Conservation (phyloP, 2,113 vertebrate species). For the Pterocles gutturalis region DNA sequence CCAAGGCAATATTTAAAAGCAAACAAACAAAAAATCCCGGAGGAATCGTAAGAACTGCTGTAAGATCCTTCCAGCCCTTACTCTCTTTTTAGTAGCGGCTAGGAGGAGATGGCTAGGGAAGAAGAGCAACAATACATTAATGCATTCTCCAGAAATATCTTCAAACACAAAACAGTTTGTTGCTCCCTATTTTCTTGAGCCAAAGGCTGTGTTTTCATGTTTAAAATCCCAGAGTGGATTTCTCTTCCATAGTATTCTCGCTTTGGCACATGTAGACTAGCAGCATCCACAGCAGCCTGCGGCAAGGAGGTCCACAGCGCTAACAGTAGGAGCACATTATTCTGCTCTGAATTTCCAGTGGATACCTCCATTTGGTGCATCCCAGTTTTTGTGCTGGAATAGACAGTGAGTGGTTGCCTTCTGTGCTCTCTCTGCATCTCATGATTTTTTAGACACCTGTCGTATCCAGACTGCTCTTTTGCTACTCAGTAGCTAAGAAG, state of each 20-base stretch:
- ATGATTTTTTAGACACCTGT: not conserved
- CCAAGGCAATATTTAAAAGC: not conserved
- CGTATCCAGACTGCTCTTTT: not conserved
- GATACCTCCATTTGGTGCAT: not conserved
- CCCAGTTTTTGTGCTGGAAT: not conserved
- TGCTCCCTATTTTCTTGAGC: not conserved
- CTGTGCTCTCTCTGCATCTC: not conserved
- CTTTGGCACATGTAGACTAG: not conserved
- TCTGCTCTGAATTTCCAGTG: not conserved
- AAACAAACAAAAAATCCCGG: not conserved
- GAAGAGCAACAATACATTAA: not conserved
- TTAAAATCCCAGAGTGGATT: not conserved
- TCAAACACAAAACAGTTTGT: not conserved
- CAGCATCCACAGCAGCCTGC: not conserved
- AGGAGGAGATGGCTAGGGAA: not conserved
- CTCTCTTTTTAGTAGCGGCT: too few species aligned
- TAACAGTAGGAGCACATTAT: not conserved
- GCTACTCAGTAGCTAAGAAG: not conserved
- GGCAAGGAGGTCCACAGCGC: not conserved
- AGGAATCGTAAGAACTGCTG: not conserved
- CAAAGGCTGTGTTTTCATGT: rapidly evolving
- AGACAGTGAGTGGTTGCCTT: not conserved
- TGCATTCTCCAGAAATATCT: not conserved
- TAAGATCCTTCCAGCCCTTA: not conserved
- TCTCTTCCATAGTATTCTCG: not conserved